phyloP scores from a whole-genome alignment of 2,888 invertebrate genomes.

The Cheilosia impressa region DNA sequence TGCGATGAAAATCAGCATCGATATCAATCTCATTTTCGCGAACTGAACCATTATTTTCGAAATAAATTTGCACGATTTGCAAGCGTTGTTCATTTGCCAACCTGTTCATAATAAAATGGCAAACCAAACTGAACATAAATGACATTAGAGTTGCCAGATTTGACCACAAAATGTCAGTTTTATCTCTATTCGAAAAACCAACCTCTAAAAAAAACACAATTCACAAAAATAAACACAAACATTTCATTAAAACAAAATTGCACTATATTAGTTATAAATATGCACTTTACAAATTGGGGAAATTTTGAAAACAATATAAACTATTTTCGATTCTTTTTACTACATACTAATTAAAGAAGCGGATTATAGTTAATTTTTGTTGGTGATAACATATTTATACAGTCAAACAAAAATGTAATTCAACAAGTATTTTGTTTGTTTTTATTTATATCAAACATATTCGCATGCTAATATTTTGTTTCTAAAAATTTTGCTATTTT shows the following conservation, averaged over 20 bases:
- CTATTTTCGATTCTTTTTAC: not conserved
- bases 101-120: too few species aligned
- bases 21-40: too few species aligned
- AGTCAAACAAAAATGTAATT: constrained; percentile 14
- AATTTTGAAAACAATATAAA: constrained; percentile 21
- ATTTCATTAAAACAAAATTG: constrained; percentile 35
- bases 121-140: too few species aligned
- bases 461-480: constrained; percentile 22
- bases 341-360: not conserved
- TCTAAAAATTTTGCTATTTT: constrained; percentile 45
- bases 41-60: too few species aligned
- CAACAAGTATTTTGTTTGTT: constrained; percentile 6
- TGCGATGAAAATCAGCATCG: too few species aligned
- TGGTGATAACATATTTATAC: constrained; percentile 13
- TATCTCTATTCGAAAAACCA: too few species aligned
- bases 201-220: too few species aligned
- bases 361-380: constrained; percentile 1
- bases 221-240: too few species aligned
- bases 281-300: constrained; percentile 12
- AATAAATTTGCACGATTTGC: too few species aligned
- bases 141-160: too few species aligned
- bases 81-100: too few species aligned
- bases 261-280: constrained; percentile 46
- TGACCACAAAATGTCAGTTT: too few species aligned
- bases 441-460: constrained; percentile 29